Evolutionary conservation across 2,113 vertebrate genomes (phyloP).

Genomic region (Anolis carolinensis): DNA sequence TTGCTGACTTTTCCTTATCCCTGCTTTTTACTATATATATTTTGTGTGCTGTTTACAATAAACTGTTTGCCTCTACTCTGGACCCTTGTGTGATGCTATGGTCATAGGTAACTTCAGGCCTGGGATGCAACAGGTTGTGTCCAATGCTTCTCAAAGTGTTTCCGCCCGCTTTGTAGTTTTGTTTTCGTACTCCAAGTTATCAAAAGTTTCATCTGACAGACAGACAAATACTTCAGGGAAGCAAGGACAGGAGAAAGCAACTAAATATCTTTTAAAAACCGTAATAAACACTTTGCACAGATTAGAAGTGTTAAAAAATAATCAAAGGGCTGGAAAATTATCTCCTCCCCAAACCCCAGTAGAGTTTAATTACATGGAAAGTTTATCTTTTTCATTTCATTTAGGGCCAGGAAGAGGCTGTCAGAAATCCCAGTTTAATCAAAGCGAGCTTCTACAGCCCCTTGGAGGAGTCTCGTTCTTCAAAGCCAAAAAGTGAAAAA

Average conservation of each 20-base stretch:
- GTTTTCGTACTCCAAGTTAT: constrained; percentile 7
- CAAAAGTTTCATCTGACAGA: constrained; percentile 15
- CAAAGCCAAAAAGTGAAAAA: constrained; percentile 57
- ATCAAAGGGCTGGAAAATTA: constrained; percentile 31
- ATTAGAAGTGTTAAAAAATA: constrained; percentile 49
- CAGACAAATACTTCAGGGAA: constrained; percentile 15
- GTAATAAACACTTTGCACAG: constrained; percentile 26
- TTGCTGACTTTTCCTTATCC: no score
- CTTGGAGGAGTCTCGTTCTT: constrained; percentile 54
- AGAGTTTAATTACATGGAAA: constrained; percentile 61
- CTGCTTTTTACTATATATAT: no score
- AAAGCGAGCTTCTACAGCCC: constrained; percentile 57
- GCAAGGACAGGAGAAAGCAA: background rate
- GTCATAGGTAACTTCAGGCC: no score
- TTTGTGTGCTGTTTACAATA: no score
- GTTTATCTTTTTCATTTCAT: constrained; percentile 56
- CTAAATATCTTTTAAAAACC: constrained; percentile 36
- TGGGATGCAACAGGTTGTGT: no score
- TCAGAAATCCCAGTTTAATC: constrained; percentile 74
- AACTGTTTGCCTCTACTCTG: no score
- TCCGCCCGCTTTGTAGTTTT: background rate
- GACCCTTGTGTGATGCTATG: no score
- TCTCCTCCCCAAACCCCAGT: constrained; percentile 18
- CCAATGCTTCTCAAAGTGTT: background rate
- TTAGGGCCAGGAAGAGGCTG: constrained; percentile 52